Percentiles rank a stretch among this genome's conserved stretches.
phyloP scores from a whole-genome alignment of 2,797 vertebrate genomes.

The Cercopithecus petaurista region DNA sequence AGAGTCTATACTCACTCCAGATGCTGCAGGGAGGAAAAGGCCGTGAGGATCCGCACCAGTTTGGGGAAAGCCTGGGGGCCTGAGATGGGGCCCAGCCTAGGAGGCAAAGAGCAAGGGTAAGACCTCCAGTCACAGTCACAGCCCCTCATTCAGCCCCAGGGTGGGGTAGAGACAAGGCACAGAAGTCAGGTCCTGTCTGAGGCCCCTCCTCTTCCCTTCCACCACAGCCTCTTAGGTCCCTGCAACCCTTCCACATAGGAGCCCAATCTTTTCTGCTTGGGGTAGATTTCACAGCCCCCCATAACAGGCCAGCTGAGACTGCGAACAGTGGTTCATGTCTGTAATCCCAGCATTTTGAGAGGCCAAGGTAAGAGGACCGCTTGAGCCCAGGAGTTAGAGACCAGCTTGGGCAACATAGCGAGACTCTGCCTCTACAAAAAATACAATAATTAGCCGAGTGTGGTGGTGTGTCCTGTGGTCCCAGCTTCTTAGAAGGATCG shows the following conservation, averaged over 20 bases:
- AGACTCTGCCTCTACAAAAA: no score
- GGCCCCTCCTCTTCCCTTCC: not conserved
- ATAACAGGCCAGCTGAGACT: not conserved
- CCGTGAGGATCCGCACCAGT: slow-evolving; percentile 89
- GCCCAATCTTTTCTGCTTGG: not conserved
- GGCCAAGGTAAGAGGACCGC: not conserved
- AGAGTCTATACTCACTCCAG: slow-evolving; percentile 90
- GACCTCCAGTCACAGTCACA: fast-evolving
- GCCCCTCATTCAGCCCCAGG: not conserved
- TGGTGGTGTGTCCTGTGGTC: no score
- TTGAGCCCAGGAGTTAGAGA: not conserved
- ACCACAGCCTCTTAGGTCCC: no score
- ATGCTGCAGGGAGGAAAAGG: slow-evolving; percentile 90
- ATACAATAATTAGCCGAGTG: no score
- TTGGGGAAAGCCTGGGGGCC: slow-evolving; percentile 88
- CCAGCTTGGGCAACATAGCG: no score
- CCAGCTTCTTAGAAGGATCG: no score
- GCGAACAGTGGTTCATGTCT: not conserved
- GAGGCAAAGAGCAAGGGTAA: slow-evolving; percentile 38
- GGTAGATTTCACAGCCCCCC: not conserved
- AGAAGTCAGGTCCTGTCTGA: not conserved
- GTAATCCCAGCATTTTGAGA: not conserved
- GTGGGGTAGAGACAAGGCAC: not conserved
- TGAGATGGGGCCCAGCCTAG: slow-evolving; percentile 89
- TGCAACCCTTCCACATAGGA: not conserved